Base-by-base conservation (phyloP, 2,797 vertebrate genomes). In the Pantherophis alleghaniensis region DNA sequence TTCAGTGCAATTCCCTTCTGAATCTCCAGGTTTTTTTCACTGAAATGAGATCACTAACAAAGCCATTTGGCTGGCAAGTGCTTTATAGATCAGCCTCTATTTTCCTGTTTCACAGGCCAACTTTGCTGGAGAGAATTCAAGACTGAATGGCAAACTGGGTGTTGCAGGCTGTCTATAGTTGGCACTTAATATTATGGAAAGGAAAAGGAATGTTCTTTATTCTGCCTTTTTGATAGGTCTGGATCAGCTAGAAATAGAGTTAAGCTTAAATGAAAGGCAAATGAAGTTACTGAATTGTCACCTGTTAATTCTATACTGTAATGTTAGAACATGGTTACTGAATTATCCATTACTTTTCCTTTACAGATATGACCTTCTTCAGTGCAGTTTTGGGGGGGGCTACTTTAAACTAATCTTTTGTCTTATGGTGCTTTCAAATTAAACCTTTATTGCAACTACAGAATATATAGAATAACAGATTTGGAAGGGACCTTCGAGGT, bases 1-100 rank as follows among this genome's bases (percentile, higher is more conserved):
- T 95, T 18, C 66, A 91, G 37, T n/a, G 28, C 20, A 86, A 24
- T 55, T 86, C 90, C 32, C 37, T 93, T 66, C 88, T 20, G 87
- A 91, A 18, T 42, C 56, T 66, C 9, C n/a, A 56, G 26, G 13
- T 61, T 86, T 57, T 55, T 66, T 28, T 22, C 55, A 66, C 69
- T 53, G 86, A 59, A 56, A 51, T 16, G 14, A 42, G 56, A 86
- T 55, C 83, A 53, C 28, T 90, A 69, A 90, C 18, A 51, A 14
- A 60, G 51, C 26, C 10, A 9, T 86, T 83, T 60, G 63, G 51
- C 86, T 89, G 86, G 69, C 89, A 57, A 28, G 32, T 59, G 57
- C 28, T 87, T 32, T 59, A 63, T 74, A 28, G 32, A 86, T 88
- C 53, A 91, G 1, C 2, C 24, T 42, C 59, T 22, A 53, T 56